These are phyloP conservation scores for Galerucella nymphaeae DNA, from an alignment of 2,888 invertebrate genomes.

Conservation along the genomic window DNA sequence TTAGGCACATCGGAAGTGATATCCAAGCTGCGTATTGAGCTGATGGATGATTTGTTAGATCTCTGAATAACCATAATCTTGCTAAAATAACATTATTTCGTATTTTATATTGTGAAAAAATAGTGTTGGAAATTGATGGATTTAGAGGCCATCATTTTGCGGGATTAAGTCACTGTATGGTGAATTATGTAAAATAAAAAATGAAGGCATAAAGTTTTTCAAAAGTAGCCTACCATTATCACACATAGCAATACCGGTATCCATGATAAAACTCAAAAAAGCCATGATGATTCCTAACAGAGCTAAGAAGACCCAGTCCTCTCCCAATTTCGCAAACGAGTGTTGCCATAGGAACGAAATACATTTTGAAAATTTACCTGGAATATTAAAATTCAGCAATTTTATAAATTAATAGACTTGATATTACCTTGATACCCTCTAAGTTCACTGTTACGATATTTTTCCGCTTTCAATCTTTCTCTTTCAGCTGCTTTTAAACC, in stretches of 20 bases:
- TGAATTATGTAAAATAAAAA: no score
- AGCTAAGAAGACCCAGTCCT: conserved; percentile 96
- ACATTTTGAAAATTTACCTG: conserved; percentile 68
- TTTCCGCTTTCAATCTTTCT: conserved; percentile 67
- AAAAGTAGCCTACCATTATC: conserved; percentile 64
- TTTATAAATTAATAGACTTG: not conserved
- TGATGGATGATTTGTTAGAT: conserved; percentile 83
- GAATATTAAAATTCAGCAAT: conserved; percentile 49
- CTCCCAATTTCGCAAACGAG: conserved; percentile 88
- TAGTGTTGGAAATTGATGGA: no score
- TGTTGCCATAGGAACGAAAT: conserved; percentile 82
- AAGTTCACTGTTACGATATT: conserved; percentile 66
- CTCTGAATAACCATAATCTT: conserved; percentile 91
- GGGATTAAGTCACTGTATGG: no score
- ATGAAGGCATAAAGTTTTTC: not conserved
- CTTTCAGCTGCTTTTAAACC: conserved; percentile 75
- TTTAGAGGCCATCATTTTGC: no score
- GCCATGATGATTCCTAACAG: conserved; percentile 94
- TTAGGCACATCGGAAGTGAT: conserved; percentile 88
- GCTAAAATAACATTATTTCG: conserved; percentile 67
- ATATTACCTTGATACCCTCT: conserved; percentile 67
- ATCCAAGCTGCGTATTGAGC: conserved; percentile 96
- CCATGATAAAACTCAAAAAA: conserved; percentile 91
- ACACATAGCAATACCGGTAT: conserved; percentile 91
- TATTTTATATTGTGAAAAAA: no score